Percentiles rank a stretch among this genome's conserved stretches.
Conservation (phyloP, 1,140 invertebrate species). For the Galleria mellonella region DNA sequence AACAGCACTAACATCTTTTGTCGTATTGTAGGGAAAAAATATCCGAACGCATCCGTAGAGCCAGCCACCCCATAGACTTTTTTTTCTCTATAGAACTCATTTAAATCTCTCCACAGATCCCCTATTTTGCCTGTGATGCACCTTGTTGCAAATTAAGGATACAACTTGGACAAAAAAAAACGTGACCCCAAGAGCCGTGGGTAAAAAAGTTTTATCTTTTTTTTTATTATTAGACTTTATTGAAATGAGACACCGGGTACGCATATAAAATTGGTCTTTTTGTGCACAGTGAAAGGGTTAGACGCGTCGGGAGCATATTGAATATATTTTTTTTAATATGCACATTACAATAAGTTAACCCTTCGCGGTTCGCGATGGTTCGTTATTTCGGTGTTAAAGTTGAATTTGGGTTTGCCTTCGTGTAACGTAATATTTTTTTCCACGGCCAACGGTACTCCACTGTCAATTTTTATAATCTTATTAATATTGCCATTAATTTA, state of each 20-base stretch:
- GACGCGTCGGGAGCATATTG: constrained; percentile 38
- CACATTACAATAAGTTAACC: constrained; percentile 29
- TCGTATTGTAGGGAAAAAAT: constrained; percentile 48
- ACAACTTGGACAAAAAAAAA: constrained; percentile 55
- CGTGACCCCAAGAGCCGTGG: constrained; percentile 62
- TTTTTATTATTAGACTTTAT: constrained; percentile 62
- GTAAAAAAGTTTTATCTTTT: constrained; percentile 66
- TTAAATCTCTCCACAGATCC: constrained; percentile 51
- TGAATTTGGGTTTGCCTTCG: constrained; percentile 32
- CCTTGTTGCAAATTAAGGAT: constrained; percentile 73
- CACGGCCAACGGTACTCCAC: no score
- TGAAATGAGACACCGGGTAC: constrained; percentile 67
- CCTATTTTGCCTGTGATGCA: constrained; percentile 53
- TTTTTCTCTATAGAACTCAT: constrained; percentile 63
- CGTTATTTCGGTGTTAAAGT: constrained; percentile 50
- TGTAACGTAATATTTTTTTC: constrained; percentile 11
- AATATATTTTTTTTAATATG: constrained; percentile 47
- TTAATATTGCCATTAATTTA: no score
- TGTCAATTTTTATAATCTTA: no score
- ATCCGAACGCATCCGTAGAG: constrained; percentile 11
- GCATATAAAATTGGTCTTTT: constrained; percentile 67
- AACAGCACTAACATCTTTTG: constrained; percentile 54
- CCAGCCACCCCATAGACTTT: constrained; percentile 28
- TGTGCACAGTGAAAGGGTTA: constrained; percentile 54
- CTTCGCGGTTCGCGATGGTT: constrained; percentile 46